Evolutionary conservation across 2,113 vertebrate species (phyloP), one percentile per base, ranked within the genome.

Genomic region (Butorides virescens): DNA sequence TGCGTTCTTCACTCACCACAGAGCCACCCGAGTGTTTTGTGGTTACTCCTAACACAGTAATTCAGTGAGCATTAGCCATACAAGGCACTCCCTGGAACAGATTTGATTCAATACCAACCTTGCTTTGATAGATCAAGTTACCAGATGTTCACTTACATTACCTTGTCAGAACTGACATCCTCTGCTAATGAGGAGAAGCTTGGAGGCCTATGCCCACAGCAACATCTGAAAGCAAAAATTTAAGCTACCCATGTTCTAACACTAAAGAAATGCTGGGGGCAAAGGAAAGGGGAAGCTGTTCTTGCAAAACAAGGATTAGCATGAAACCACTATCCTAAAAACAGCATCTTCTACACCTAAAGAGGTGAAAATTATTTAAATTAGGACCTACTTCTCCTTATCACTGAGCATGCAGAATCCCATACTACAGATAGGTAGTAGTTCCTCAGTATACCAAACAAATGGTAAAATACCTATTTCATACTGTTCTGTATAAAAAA

Each of bases 81-180:
- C 53, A 73, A 68, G 42, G 66, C 92, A 79, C 83, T 92, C 84
- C 66, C 66, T 87, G 53, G 49, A 95, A 87, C 49, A 87, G 46
- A 92, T 42, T 65, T 82, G 49, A 50, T 92, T 92, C 83, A 81
- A 75, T n/a, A 91, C 73, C 73, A 92, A 50, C 58, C 66, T 88
- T 92, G 46, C 59, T 94, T 91, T 87, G 42, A 89, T 74, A 92
- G 77, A 87, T 93, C 83, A 93, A 81, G 66, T 95, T 92, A 93
- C 73, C 42, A 94, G 77, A 85, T 82, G 70, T 44, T 44, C 42
- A 44, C 42, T 44, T 44, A 44, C 42, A 44, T 44, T 44, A 44
- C 42, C 42, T 44, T 44, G 42, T 44, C 42, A 44, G 42, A 44
- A 44, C 42, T 44, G 42, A 44, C 42, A 68, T 50, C 65, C 71